phyloP scores from a whole-genome alignment of 2,113 vertebrate genomes.

The Pica pica region DNA sequence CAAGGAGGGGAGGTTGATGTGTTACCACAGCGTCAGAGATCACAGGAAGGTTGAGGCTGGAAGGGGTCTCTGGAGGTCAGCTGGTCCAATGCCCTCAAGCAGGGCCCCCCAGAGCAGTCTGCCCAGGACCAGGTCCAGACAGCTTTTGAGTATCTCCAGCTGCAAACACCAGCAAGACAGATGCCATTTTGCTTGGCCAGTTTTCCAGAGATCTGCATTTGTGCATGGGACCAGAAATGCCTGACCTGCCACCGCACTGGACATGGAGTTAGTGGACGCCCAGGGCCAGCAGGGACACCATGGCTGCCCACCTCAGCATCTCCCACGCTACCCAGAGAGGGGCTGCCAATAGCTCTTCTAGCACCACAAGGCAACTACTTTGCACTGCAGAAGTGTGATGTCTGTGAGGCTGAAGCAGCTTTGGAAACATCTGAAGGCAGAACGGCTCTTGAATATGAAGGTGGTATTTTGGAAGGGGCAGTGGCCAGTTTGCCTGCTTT shows the following conservation, averaged over 20 bases:
- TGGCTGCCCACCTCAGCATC: accelerated
- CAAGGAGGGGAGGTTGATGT: not conserved
- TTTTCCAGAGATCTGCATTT: not conserved
- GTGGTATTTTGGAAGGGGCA: not conserved
- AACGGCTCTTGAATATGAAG: not conserved
- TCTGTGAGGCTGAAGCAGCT: not conserved
- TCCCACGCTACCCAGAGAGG: accelerated
- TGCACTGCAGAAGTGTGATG: accelerated
- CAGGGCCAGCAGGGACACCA: too few species aligned
- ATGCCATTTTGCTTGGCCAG: not conserved
- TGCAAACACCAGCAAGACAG: not conserved
- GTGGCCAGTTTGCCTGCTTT: not conserved
- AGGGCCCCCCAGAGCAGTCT: not conserved
- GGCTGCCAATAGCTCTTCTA: not conserved
- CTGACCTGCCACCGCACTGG: not conserved
- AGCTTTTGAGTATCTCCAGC: not conserved
- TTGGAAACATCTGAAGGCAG: not conserved
- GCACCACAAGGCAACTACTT: not conserved
- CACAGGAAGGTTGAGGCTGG: not conserved
- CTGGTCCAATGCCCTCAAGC: not conserved
- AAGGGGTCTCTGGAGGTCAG: not conserved
- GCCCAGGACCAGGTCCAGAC: not conserved
- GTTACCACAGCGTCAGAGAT: not conserved
- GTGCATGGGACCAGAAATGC: not conserved
- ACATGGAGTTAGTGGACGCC: not conserved